These are phyloP conservation scores for Actinia equina DNA, from an alignment of 64 coral and sea anemone species.

Conservation along the genomic window DNA sequence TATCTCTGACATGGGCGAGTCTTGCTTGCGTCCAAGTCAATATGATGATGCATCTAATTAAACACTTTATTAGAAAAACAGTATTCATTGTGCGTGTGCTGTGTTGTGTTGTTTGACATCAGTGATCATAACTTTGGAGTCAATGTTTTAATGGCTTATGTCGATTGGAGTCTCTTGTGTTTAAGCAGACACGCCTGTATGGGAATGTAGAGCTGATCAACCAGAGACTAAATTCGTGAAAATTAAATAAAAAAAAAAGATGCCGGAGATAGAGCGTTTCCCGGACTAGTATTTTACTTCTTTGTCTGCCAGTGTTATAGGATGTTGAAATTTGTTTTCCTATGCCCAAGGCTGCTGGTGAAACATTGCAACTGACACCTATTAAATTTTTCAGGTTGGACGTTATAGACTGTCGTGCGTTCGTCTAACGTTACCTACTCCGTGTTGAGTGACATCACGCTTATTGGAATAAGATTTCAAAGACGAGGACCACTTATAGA, in stretches of 20 bases:
- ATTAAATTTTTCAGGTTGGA: constrained; percentile 16
- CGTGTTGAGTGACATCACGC: constrained; percentile 23
- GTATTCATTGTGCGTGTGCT: neutral
- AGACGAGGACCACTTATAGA: neutral
- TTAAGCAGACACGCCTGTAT: neutral
- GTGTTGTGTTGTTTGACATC: neutral
- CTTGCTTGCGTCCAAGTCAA: neutral
- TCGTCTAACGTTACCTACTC: constrained; percentile 5
- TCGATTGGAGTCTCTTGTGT: neutral
- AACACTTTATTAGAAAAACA: neutral
- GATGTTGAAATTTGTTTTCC: neutral
- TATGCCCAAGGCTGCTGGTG: neutral
- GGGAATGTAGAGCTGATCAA: neutral
- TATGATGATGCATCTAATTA: constrained; percentile 11
- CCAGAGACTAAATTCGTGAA: too few species aligned
- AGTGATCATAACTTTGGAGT: neutral
- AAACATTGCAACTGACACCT: constrained; percentile 8
- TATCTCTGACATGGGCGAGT: constrained; percentile 7
- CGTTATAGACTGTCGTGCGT: constrained; percentile 9
- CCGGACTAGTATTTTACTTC: neutral
- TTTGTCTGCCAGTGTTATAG: neutral
- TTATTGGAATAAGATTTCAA: constrained; percentile 13
- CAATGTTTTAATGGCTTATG: neutral
- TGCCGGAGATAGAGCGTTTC: neutral
- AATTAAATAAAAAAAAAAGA: neutral